These are phyloP conservation scores for Megaustenia siamemsis DNA, from an alignment of 2,888 invertebrate genomes.

Conservation along the genomic window DNA sequence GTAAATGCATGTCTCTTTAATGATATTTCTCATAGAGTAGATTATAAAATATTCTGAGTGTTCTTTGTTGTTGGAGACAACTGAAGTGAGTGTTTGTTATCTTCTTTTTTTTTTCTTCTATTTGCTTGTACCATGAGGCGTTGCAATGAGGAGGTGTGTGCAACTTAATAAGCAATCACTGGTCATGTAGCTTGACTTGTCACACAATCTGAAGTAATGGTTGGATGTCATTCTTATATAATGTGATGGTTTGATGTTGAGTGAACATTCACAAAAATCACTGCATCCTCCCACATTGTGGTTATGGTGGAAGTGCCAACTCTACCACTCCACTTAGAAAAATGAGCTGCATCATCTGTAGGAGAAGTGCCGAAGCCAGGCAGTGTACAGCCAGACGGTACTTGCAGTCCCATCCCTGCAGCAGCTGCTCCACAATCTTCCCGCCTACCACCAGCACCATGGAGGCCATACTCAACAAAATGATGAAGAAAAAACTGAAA, in stretches of 20 bases:
- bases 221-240: no score
- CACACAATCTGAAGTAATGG: no score
- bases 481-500: slow-evolving; percentile 38
- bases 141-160: no score
- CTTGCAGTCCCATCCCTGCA: not conserved
- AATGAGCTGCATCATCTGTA: not conserved
- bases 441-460: not conserved
- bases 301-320: slow-evolving; percentile 20
- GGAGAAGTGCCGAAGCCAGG: not conserved
- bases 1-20: no score
- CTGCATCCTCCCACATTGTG: not conserved
- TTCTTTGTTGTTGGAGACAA: no score
- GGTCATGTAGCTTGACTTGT: no score
- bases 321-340: slow-evolving; percentile 1
- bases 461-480: slow-evolving; percentile 16
- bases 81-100: no score
- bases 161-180: no score
- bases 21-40: no score
- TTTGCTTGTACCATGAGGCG: no score
- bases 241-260: not conserved
- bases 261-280: not conserved
- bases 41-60: no score
- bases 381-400: not conserved
- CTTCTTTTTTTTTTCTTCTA: no score
- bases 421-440: not conserved